A percentile compares a stretch with the other conserved stretches of the same genome.
Evolutionary conservation across 2,113 vertebrate species (phyloP).

Genomic region (Crotalus viridis): DNA sequence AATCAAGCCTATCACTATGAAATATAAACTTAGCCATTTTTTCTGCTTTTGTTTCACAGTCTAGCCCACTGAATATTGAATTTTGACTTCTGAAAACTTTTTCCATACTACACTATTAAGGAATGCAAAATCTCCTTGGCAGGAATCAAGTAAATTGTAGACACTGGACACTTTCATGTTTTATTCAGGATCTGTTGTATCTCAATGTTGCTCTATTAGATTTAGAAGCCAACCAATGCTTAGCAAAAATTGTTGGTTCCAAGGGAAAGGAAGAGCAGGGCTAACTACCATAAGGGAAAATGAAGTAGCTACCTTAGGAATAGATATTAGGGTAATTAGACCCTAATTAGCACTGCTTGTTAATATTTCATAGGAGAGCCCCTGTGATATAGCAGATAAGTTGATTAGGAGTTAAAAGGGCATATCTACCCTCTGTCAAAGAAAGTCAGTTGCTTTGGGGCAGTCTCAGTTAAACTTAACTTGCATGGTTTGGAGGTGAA

Average conservation of each 20-base stretch:
- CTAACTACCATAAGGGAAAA: neutral
- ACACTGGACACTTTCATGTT: neutral
- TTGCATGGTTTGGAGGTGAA: neutral
- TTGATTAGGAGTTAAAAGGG: neutral
- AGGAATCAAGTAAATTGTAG: neutral
- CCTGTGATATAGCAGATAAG: neutral
- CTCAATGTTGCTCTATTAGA: neutral
- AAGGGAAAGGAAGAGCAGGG: neutral
- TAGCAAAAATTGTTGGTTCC: neutral
- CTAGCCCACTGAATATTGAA: neutral
- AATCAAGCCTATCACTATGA: neutral
- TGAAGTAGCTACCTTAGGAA: neutral
- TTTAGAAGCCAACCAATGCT: neutral
- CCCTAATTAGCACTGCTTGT: neutral
- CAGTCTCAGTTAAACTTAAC: neutral
- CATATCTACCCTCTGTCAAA: neutral
- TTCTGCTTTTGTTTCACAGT: neutral
- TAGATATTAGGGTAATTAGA: neutral
- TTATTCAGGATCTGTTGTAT: neutral
- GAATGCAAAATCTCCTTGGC: neutral
- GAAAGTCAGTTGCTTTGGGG: neutral
- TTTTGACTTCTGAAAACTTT: neutral
- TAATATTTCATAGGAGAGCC: neutral
- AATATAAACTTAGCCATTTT: neutral
- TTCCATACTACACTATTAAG: no score